Evolutionary conservation across 2,113 vertebrate species (phyloP).

Genomic region (Corythaixoides concolor): DNA sequence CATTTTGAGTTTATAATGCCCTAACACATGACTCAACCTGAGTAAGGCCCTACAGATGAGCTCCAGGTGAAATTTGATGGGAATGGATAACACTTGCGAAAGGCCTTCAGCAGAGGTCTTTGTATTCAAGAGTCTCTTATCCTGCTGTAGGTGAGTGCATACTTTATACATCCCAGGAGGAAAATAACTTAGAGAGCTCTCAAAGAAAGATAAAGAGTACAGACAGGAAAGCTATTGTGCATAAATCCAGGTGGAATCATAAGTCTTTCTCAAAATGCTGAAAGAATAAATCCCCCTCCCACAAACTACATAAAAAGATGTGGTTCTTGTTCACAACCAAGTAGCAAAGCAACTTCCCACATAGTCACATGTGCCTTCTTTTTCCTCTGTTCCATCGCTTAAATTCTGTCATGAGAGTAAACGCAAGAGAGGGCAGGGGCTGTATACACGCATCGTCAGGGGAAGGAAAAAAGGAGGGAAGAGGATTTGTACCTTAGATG

Average conservation of each 20-base stretch:
- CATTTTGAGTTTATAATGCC: neutral
- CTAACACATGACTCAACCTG: neutral
- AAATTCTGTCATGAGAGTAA: neutral
- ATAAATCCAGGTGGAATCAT: constrained; percentile 49
- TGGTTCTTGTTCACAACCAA: constrained; percentile 45
- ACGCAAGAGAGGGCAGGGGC: neutral
- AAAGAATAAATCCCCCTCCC: constrained; percentile 51
- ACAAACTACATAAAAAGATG: constrained; percentile 14
- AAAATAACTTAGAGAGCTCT: constrained; percentile 58
- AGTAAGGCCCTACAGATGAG: neutral
- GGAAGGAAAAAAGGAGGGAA: neutral
- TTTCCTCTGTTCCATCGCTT: neutral
- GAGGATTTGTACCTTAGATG: neutral
- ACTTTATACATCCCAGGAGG: constrained; percentile 58
- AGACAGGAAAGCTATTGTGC: constrained; percentile 60
- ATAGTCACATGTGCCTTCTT: constrained; percentile 46
- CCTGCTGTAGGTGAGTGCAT: constrained; percentile 43
- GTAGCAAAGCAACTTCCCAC: constrained; percentile 56
- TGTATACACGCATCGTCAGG: neutral
- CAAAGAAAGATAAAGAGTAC: constrained; percentile 48
- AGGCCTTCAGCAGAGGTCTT: constrained; percentile 20
- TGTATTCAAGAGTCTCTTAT: constrained; percentile 30
- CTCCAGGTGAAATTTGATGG: constrained; percentile 38
- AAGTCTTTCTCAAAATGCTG: constrained; percentile 53
- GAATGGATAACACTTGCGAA: neutral